Evolutionary conservation across 2,888 invertebrate species (phyloP), one percentile per base, ranked within the genome.

Genomic region (Latheticus oryzae): DNA sequence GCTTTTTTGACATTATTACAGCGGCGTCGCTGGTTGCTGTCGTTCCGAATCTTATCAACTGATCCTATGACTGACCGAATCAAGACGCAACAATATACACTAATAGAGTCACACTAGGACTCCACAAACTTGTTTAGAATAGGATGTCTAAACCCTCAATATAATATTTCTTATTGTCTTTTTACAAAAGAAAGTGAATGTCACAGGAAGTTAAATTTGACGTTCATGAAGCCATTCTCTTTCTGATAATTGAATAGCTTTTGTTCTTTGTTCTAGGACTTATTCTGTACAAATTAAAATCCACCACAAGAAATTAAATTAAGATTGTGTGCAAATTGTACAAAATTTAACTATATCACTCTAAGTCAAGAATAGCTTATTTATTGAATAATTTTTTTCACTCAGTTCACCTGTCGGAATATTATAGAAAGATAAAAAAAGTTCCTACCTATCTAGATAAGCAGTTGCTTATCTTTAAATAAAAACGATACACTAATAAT

Each of bases 191-290:
- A 52, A 52, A 52, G 32, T 24, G 32, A 52, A 52, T 40, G 52
- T 24, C 23, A n/a, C n/a, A n/a, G 24, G 3, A 52, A 53, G 53
- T 53, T 53, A 37, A 24, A 45, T 45, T 53, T 37, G 53, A 53
- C 43, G 43, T 37, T 33, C 37, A 43, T 43, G 30, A 35, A 24
- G 11, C 17, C 23, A 32, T 26, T 47, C 24, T 26, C 38, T 21
- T 38, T 23, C 42, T 52, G 38, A 32, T 55, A 38, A 42, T 48
- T 47, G n/a, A 40, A 38, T 48, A 24, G 33, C 12, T 47, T 52
- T 58, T 51, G 52, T 57, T 12, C 52, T 52, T 58, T 51, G 52
- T 57, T 57, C 30, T 45, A 7, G 38, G 32, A 26, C 35, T 51
- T 50, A 51, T 52, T 58, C 26, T 45, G 35, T 45, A 51, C 30